Conservation (phyloP, 1,140 invertebrate genomes). For the Manduca sexta region DNA sequence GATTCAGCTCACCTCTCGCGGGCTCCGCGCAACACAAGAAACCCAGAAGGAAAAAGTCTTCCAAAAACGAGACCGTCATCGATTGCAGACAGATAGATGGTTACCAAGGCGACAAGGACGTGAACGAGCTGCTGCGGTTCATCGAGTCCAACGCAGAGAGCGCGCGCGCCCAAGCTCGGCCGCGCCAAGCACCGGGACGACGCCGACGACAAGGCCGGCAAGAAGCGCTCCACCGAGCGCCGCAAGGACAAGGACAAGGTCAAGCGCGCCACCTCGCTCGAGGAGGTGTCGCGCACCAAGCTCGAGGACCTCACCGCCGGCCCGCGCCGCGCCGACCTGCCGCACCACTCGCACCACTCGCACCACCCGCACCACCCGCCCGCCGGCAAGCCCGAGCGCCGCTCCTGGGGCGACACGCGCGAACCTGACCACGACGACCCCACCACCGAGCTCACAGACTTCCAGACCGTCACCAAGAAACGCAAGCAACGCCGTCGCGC, state of each 20-base stretch:
- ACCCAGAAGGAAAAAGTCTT: slow-evolving; percentile 72
- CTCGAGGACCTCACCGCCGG: slow-evolving; percentile 77
- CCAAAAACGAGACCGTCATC: slow-evolving; percentile 77
- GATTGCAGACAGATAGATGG: slow-evolving; percentile 78
- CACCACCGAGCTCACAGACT: slow-evolving; percentile 73
- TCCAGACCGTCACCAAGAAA: slow-evolving; percentile 82
- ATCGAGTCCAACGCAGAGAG: slow-evolving; percentile 71
- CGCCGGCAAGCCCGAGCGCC: slow-evolving; percentile 41
- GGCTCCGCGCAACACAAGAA: slow-evolving; percentile 74
- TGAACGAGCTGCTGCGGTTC: slow-evolving; percentile 73
- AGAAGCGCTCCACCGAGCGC: slow-evolving; percentile 63
- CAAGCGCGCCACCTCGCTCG: slow-evolving; percentile 79
- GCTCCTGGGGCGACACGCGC: slow-evolving; percentile 47
- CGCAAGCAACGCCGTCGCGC: slow-evolving; percentile 79
- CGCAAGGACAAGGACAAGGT: slow-evolving; percentile 69
- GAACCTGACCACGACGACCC: slow-evolving; percentile 54
- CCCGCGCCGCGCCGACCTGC: slow-evolving; percentile 15
- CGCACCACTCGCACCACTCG: slow-evolving; percentile 16
- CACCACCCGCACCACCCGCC: slow-evolving; percentile 22
- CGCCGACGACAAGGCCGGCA: slow-evolving; percentile 53
- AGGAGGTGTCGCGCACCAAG: slow-evolving; percentile 81
- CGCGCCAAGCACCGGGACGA: slow-evolving; percentile 60
- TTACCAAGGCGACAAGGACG: slow-evolving; percentile 76
- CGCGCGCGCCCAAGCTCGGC: slow-evolving; percentile 42
- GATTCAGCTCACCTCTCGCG: slow-evolving; percentile 68